Evolutionary conservation across 2,797 vertebrate species (phyloP).

Genomic region (Lepilemur septentrionalis): DNA sequence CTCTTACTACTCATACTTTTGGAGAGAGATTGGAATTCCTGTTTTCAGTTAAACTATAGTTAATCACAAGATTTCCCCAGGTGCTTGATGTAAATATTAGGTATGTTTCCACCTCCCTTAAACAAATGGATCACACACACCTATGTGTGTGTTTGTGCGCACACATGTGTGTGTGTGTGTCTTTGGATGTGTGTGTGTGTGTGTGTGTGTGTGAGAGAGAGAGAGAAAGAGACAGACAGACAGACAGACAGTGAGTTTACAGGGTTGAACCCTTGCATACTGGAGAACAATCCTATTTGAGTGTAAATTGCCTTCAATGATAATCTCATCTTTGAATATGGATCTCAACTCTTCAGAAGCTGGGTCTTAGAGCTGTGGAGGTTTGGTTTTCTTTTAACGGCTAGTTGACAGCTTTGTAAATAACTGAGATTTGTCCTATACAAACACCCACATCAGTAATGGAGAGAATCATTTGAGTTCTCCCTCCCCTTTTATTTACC

Average conservation of each 20-base stretch:
- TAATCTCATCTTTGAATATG: conserved; percentile 1
- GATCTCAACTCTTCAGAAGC: not conserved
- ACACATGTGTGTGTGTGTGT: not conserved
- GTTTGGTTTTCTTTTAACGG: conserved; percentile 42
- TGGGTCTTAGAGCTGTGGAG: not conserved
- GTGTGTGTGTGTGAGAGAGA: no score
- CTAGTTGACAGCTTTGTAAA: conserved; percentile 22
- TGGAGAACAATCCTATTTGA: conserved; percentile 35
- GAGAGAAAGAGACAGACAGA: no score
- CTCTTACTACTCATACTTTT: not conserved
- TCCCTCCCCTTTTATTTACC: not conserved
- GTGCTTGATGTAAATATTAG: not conserved
- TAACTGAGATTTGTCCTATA: not conserved
- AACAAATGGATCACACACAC: not conserved
- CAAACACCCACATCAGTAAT: not conserved
- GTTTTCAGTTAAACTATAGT: conserved; percentile 18
- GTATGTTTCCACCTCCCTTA: not conserved
- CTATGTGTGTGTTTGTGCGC: not conserved
- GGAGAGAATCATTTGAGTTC: not conserved
- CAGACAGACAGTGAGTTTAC: not conserved
- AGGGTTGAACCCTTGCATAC: not conserved
- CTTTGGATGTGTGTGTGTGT: not conserved
- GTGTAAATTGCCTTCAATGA: conserved; percentile 42
- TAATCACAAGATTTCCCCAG: conserved; percentile 1
- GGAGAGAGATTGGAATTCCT: not conserved